Conservation (phyloP, 2,797 vertebrate species). For the Anniella stebbinsi region DNA sequence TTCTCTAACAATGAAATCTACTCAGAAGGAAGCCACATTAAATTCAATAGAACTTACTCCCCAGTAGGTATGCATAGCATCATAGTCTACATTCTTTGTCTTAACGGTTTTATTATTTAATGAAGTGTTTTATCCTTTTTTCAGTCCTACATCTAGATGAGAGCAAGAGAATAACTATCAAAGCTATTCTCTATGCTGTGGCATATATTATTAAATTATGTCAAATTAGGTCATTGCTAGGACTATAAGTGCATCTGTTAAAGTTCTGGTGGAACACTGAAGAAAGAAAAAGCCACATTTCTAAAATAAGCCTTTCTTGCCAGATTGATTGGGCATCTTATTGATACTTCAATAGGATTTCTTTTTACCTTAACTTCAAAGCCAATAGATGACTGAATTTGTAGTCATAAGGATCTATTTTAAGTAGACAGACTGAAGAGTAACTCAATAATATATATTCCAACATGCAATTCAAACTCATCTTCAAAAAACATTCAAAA, state of each 20-base stretch:
- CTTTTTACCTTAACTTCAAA: not conserved
- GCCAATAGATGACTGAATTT: slow-evolving; percentile 4
- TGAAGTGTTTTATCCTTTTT: not conserved
- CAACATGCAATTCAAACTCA: not conserved
- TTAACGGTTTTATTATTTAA: not conserved
- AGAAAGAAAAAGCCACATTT: not conserved
- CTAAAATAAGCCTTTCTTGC: not conserved
- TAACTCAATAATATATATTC: not conserved
- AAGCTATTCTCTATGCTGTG: slow-evolving; percentile 17
- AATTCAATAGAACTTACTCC: not conserved
- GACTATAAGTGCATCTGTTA: slow-evolving; percentile 29
- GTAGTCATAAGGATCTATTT: not conserved
- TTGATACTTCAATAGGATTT: not conserved
- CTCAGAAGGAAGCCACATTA: not conserved
- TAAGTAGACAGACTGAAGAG: not conserved
- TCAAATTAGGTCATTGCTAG: slow-evolving; percentile 43
- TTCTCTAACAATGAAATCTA: not conserved
- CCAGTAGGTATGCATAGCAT: not conserved
- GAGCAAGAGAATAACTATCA: slow-evolving; percentile 50
- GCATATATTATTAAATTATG: slow-evolving; percentile 46
- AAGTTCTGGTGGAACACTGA: not conserved
- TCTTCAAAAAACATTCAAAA: not conserved
- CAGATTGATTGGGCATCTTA: not conserved
- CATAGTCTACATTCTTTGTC: not conserved
- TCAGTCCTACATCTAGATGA: slow-evolving; percentile 50